phyloP scores from a whole-genome alignment of 2,113 vertebrate species.

The Pachypanchax playfairii region DNA sequence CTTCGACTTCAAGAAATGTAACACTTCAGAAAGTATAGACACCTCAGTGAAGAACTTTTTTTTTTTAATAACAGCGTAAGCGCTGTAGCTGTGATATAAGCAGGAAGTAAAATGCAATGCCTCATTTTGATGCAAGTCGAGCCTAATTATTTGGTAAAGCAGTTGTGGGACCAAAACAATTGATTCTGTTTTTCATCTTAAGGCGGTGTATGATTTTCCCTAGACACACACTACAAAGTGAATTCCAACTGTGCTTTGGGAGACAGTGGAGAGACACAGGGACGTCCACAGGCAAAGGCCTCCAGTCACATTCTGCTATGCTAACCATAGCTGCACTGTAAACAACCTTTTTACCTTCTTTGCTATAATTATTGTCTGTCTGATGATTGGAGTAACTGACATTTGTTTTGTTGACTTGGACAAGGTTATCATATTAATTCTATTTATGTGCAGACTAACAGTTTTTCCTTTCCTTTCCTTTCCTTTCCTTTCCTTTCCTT shows the following conservation, averaged over 20 bases:
- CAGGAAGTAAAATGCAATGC: conserved; percentile 32
- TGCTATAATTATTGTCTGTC: conserved; percentile 48
- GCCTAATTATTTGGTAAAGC: conserved; percentile 63
- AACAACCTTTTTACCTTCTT: conserved; percentile 36
- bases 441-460: too few relatives aligned
- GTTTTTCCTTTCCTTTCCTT: conserved; percentile 1
- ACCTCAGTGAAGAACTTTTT: conserved; percentile 33
- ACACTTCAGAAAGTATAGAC: conserved; percentile 47
- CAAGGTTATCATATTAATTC: neutral
- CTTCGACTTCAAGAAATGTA: conserved; percentile 60
- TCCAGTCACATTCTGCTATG: conserved; percentile 56
- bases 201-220: conserved; percentile 70
- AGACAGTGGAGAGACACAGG: conserved; percentile 62
- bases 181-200: conserved; percentile 67
- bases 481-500: conserved; percentile 15
- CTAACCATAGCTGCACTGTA: conserved; percentile 41
- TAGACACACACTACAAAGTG: conserved; percentile 77
- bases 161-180: conserved; percentile 51
- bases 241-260: conserved; percentile 72
- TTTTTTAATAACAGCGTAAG: conserved; percentile 20
- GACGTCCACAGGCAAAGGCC: conserved; percentile 72
- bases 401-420: conserved; percentile 24
- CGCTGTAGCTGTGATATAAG: conserved; percentile 24
- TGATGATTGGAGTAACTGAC: conserved; percentile 27
- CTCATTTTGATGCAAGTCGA: conserved; percentile 62